Evolutionary conservation across 1,140 invertebrate genomes (phyloP), one percentile per base, ranked within the genome.

Genomic region (Halesus radiatus): DNA sequence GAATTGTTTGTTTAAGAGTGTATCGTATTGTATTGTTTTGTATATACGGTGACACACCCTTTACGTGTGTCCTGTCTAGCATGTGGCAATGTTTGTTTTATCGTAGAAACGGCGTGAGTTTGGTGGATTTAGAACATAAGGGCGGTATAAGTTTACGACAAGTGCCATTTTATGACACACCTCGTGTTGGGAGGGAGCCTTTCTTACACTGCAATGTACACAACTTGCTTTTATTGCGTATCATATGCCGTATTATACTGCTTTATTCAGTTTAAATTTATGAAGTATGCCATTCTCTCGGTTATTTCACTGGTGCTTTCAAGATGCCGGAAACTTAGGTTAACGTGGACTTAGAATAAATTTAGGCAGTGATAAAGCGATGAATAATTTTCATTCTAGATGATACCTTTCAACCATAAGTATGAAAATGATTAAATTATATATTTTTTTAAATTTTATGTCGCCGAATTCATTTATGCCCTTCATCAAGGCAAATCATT

Each of bases 111-210:
- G 68, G 68, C 68, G 68, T 50, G 68, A 72, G 20, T 72, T 72
- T 52, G 53, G 68, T 45, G 68, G 68, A 72, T 72, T 72, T 50
- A 72, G 68, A 72, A 72, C 68, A 72, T 72, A 72, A 72, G 68
- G 68, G 68, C 68, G 68, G 68, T 72, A 72, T 72, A 72, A 52
- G 15, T 72, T 72, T 72, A 72, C 68, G 68, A 72, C 68, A 72
- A 72, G 68, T 53, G 52, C 68, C 32, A 18, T 72, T 72, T 72
- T 72, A 72, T 52, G 68, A 52, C 68, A 23, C 68, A 72, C 68
- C 68, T 52, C 23, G 45, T 52, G 68, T 22, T 37, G 37, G 23
- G 10, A 64, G 37, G 45, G 68, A 45, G 37, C 0, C 68, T 72
- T 72, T 72, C 68, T 72, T 72, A 1, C 6, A 72, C 68, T 72